Evolutionary conservation across 1,140 invertebrate species (phyloP).

Genomic region (Diorhabda carinulata): DNA sequence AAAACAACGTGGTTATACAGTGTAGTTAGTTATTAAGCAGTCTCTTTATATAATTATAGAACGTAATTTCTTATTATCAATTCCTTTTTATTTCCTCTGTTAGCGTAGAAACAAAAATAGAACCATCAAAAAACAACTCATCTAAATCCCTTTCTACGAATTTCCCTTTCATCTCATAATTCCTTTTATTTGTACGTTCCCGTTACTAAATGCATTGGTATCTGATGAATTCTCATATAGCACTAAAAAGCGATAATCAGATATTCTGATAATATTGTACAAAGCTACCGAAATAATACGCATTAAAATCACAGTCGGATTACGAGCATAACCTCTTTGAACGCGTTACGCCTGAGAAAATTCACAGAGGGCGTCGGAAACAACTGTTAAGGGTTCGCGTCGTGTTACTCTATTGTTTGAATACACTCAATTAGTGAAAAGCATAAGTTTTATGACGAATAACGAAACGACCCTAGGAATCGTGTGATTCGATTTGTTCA

Average conservation of each 20-base stretch:
- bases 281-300: slow-evolving; percentile 45
- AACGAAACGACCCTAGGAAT: slow-evolving; percentile 11
- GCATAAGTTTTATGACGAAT: slow-evolving; percentile 33
- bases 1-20: too few relatives aligned
- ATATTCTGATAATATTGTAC: slow-evolving; percentile 38
- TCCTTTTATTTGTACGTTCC: slow-evolving; percentile 17
- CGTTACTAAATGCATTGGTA: slow-evolving; percentile 19
- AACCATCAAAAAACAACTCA: background rate
- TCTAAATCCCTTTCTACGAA: background rate
- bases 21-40: too few relatives aligned
- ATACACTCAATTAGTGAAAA: slow-evolving; percentile 37
- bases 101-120: background rate
- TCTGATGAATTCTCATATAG: slow-evolving; percentile 22
- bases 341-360: slow-evolving; percentile 39
- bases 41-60: too few relatives aligned
- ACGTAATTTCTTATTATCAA: background rate
- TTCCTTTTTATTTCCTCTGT: background rate
- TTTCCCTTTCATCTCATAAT: slow-evolving; percentile 10
- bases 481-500: background rate
- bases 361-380: slow-evolving; percentile 35
- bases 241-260: slow-evolving; percentile 37
- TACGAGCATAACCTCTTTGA: slow-evolving; percentile 41
- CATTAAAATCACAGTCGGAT: slow-evolving; percentile 46
- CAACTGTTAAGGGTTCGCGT: slow-evolving; percentile 30
- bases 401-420: slow-evolving; percentile 32